Evolutionary conservation across 2,113 vertebrate species (phyloP), one percentile per base, ranked within the genome.

Genomic region (Acanthochromis polyacanthus): DNA sequence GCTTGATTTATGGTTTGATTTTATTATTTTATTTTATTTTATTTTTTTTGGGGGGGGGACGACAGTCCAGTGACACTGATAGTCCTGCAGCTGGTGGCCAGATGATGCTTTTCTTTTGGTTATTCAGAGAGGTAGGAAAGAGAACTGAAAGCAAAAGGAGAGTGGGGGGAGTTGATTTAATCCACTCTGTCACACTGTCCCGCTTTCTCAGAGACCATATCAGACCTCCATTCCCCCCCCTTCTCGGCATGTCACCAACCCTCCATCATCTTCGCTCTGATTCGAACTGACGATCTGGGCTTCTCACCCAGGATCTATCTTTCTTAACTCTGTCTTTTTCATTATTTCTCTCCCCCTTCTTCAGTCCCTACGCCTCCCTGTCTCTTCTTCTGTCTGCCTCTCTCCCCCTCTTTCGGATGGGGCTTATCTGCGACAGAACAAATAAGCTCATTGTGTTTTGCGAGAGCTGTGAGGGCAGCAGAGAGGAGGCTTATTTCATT

Each of bases 401-500:
- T 20, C 19, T 57, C 14, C 28, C 62, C 43, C 38, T 32, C 57
- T 32, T 52, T 78, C 43, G 7, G 58, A 75, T 30, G 36, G n/a
- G 30, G 75, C 82, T 87, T 66, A 89, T 90, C 88, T 77, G 63
- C 28, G n/a, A 59, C 51, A 52, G 78, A 89, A 91, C 83, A 92
- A 92, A 81, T 78, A 62, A 58, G 19, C 61, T 64, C 90, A 69
- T 90, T 93, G 83, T 83, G 81, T 80, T 72, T 78, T 11, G 30
- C 2, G 3, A 78, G 78, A 80, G 61, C 64, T 52, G 32, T 51
- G 69, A 70, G 56, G 52, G 45, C 75, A 36, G 58, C 75, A 66
- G 62, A 73, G 74, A 64, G 19, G 30, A 53, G 65, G 70, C 55
- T 77, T 58, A 71, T 71, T 85, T 75, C 67, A 66, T 25, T 81